These are phyloP conservation scores for Suncus etruscus DNA, from an alignment of 2,113 vertebrate species.

Conservation along the genomic window DNA sequence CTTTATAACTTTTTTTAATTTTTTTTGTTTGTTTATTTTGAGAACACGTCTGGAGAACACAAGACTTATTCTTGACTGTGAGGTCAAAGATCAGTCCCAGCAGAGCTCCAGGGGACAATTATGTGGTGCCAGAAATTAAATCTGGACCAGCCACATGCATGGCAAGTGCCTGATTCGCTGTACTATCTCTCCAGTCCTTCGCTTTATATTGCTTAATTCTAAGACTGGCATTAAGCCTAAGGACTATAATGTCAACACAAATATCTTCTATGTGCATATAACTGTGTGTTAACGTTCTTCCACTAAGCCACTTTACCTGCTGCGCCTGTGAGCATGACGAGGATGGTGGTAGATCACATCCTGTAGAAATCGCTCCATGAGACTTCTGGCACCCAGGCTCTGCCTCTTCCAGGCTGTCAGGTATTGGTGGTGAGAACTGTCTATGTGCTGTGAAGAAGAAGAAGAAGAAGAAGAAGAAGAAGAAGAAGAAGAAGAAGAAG, in stretches of 20 bases:
- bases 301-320: constrained; percentile 86
- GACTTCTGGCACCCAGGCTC: constrained; percentile 80
- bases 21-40: too few species aligned
- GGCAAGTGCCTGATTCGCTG: too few species aligned
- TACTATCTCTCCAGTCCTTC: too few species aligned
- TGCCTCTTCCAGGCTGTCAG: constrained; percentile 87
- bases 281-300: not conserved
- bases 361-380: constrained; percentile 96
- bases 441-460: constrained; percentile 90
- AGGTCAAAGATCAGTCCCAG: not conserved
- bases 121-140: too few species aligned
- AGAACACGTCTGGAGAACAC: too few species aligned
- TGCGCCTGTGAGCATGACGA: constrained; percentile 87
- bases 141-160: too few species aligned
- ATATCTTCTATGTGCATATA: not conserved
- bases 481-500: too few species aligned
- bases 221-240: not conserved
- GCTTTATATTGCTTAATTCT: constrained; percentile 6
- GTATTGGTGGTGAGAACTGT: constrained; percentile 91
- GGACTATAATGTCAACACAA: not conserved
- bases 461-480: too few species aligned
- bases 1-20: too few species aligned
- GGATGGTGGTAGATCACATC: constrained; percentile 95
- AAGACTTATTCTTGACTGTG: too few species aligned
- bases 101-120: not conserved